Evolutionary conservation across 1,140 invertebrate species (phyloP).

Genomic region (Leptoteleia sp.): DNA sequence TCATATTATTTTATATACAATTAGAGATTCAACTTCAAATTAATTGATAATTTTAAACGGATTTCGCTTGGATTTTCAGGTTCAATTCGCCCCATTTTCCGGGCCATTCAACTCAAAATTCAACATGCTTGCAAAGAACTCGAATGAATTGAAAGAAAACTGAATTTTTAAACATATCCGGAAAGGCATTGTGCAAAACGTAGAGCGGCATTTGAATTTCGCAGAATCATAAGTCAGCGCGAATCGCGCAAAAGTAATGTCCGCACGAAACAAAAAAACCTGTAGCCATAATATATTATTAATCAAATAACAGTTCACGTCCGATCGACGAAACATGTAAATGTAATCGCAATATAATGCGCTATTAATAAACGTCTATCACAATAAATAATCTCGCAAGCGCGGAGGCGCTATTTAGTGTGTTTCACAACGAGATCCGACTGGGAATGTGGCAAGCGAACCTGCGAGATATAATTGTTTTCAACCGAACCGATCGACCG

Average conservation of each 20-base stretch:
- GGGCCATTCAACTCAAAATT: too few relatives aligned
- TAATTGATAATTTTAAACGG: too few relatives aligned
- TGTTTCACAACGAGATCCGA: slow-evolving; percentile 36
- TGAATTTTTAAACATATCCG: too few relatives aligned
- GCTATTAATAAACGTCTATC: slow-evolving; percentile 52
- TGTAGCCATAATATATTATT: slow-evolving; percentile 24
- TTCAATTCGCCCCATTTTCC: too few relatives aligned
- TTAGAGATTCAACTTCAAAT: too few relatives aligned
- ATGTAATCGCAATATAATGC: slow-evolving; percentile 45
- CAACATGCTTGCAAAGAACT: too few relatives aligned
- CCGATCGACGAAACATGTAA: slow-evolving; percentile 41
- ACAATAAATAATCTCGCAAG: slow-evolving; percentile 31
- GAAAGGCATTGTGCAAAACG: too few relatives aligned
- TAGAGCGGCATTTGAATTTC: too few relatives aligned
- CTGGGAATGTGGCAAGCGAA: slow-evolving; percentile 5
- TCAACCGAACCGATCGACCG: slow-evolving; percentile 19
- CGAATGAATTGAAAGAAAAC: too few relatives aligned
- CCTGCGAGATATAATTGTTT: slow-evolving; percentile 46
- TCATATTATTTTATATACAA: too few relatives aligned
- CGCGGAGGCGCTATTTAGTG: slow-evolving; percentile 29
- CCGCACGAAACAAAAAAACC: slow-evolving; percentile 15
- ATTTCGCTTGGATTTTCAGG: too few relatives aligned
- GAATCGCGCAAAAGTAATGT: slow-evolving; percentile 2
- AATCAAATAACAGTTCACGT: slow-evolving; percentile 30
- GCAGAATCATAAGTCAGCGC: too few relatives aligned